phyloP scores from a whole-genome alignment of 2,888 invertebrate species.

The Rotaria magnacalcarata region DNA sequence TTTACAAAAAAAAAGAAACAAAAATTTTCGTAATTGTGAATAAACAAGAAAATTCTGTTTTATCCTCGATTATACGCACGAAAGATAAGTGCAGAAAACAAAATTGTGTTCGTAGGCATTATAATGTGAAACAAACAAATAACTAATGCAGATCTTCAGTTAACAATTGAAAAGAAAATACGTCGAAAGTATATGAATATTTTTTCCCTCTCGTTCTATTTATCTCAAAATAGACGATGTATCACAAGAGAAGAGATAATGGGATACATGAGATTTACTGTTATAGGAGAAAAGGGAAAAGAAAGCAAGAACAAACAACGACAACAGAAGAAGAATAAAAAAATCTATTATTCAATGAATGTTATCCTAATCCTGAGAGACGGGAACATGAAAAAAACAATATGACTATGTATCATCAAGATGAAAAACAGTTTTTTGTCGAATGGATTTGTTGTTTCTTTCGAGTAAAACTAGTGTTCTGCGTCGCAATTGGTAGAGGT shows the following conservation, averaged over 20 bases:
- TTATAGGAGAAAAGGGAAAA: not conserved
- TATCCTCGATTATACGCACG: not conserved
- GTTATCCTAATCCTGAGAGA: conserved; percentile 31
- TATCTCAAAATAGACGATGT: not conserved
- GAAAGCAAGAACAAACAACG: not conserved
- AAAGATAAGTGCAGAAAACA: not conserved
- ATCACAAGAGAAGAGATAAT: conserved; percentile 9
- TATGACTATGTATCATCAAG: not conserved
- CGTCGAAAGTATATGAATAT: not conserved
- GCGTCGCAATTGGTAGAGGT: not conserved
- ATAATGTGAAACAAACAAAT: not conserved
- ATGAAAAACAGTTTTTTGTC: not conserved
- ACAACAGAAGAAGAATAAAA: not conserved
- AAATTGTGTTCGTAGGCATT: not conserved
- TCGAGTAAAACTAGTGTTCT: not conserved
- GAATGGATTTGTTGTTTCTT: not conserved
- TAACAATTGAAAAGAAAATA: not conserved
- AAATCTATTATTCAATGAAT: not conserved
- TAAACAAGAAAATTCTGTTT: not conserved
- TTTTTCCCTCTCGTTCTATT: not conserved
- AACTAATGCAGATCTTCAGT: not conserved
- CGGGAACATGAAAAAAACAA: not conserved
- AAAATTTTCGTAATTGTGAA: not conserved
- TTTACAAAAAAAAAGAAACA: not conserved
- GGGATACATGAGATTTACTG: not conserved